These are phyloP conservation scores for Calameuta pallipes DNA, from an alignment of 2,888 invertebrate species.

Conservation along the genomic window DNA sequence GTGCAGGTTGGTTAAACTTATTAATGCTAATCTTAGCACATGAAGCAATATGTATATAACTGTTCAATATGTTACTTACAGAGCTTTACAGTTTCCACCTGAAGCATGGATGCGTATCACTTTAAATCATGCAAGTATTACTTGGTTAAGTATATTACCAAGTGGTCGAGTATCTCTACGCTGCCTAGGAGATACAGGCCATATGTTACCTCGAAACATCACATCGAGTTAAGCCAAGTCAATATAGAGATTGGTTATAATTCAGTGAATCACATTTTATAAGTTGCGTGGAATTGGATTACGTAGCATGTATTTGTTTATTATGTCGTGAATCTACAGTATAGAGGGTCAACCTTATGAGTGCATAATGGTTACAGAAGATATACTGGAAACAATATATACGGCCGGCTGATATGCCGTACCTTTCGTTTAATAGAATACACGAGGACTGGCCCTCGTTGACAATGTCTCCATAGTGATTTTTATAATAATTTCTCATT, in stretches of 20 bases:
- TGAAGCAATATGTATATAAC: slow-evolving; percentile 7
- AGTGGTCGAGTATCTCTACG: slow-evolving; percentile 87
- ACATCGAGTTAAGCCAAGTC: slow-evolving; percentile 58
- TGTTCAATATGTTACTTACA: slow-evolving; percentile 63
- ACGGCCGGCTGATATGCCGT: no score
- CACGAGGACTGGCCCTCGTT: not conserved
- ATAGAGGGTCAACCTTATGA: not conserved
- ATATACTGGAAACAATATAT: not conserved
- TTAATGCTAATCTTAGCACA: not conserved
- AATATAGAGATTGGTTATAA: not conserved
- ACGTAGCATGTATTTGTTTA: not conserved
- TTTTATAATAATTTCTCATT: not conserved
- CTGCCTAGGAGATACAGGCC: slow-evolving; percentile 88
- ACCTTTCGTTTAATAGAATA: not conserved
- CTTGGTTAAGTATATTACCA: slow-evolving; percentile 88
- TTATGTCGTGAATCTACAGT: not conserved
- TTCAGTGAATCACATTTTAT: not conserved
- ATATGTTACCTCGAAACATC: slow-evolving; percentile 82
- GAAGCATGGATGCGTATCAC: slow-evolving; percentile 96
- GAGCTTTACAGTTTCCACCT: slow-evolving; percentile 95
- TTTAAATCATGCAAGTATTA: slow-evolving; percentile 92
- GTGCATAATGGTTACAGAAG: not conserved
- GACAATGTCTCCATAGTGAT: not conserved
- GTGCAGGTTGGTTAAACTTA: slow-evolving; percentile 75
- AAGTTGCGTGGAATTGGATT: not conserved